A percentile compares a stretch with the other conserved stretches of the same genome.
Evolutionary conservation across 2,888 invertebrate species (phyloP).

Genomic region (Hydroisotoma schaefferi): DNA sequence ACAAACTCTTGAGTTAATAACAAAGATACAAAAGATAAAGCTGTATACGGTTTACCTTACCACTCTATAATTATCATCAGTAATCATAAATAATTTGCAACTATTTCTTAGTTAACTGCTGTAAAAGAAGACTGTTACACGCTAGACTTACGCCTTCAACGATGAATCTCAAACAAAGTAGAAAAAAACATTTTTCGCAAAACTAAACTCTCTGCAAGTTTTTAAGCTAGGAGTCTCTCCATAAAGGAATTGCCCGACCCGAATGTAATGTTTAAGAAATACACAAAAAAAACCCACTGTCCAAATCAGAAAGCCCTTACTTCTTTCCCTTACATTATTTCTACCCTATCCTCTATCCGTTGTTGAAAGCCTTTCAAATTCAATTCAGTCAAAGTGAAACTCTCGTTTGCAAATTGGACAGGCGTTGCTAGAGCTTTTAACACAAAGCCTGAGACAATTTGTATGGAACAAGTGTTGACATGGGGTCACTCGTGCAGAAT

Average conservation of each 20-base stretch:
- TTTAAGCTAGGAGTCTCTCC: too few relatives aligned
- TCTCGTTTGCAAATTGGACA: constrained; percentile 70
- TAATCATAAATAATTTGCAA: not conserved
- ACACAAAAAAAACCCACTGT: too few relatives aligned
- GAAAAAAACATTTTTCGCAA: not conserved
- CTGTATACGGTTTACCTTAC: too few relatives aligned
- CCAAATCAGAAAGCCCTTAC: too few relatives aligned
- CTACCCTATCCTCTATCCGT: too few relatives aligned
- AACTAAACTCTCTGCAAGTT: too few relatives aligned
- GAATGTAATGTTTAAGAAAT: too few relatives aligned
- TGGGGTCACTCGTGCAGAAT: constrained; percentile 69
- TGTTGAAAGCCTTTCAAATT: too few relatives aligned
- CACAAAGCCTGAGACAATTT: constrained; percentile 68
- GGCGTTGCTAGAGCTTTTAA: constrained; percentile 60
- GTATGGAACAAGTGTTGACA: constrained; percentile 78
- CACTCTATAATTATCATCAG: too few relatives aligned
- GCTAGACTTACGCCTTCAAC: not conserved
- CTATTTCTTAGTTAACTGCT: too few relatives aligned
- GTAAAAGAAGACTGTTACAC: not conserved
- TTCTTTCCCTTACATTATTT: too few relatives aligned
- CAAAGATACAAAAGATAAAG: constrained; percentile 16
- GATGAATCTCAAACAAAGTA: not conserved
- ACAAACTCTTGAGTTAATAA: not conserved
- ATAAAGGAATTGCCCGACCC: too few relatives aligned
- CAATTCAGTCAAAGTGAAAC: constrained; percentile 37